A percentile compares a stretch with the other conserved stretches of the same genome.
Evolutionary conservation across 2,113 vertebrate species (phyloP).

Genomic region (Aix galericulata): DNA sequence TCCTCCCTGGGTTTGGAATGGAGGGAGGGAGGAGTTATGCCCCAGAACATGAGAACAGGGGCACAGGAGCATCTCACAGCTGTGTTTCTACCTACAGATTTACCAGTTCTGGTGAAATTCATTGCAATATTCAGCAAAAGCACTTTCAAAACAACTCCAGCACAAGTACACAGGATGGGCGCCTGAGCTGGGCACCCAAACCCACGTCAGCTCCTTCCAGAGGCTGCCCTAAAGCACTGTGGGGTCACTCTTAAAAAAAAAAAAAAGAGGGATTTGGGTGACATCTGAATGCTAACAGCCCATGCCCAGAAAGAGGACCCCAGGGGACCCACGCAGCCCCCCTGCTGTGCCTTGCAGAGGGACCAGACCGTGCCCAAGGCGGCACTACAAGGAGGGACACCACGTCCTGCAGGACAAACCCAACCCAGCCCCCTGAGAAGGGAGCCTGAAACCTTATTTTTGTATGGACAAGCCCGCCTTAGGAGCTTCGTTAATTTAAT

Average conservation of each 20-base stretch:
- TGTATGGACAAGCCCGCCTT: neutral
- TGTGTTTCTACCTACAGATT: neutral
- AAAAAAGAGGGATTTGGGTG: neutral
- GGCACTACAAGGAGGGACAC: neutral
- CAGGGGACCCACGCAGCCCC: fast-evolving
- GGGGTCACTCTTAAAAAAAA: neutral
- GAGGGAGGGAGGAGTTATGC: neutral
- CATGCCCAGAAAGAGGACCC: neutral
- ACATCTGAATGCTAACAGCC: neutral
- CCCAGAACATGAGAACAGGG: neutral
- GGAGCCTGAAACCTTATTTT: neutral
- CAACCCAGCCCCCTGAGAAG: neutral
- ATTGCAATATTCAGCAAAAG: neutral
- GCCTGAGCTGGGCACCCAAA: neutral
- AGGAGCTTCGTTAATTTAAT: slow-evolving; percentile 18
- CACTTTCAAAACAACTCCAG: neutral
- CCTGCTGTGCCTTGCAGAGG: neutral
- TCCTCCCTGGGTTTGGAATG: neutral
- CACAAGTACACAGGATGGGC: neutral
- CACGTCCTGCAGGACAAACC: neutral
- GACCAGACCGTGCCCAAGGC: fast-evolving
- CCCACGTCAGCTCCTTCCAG: neutral
- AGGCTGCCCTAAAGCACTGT: fast-evolving
- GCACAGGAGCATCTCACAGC: neutral
- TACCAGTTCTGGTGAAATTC: neutral